Conservation (phyloP, 2,888 invertebrate species). For the Callyntrura guangdongensis region DNA sequence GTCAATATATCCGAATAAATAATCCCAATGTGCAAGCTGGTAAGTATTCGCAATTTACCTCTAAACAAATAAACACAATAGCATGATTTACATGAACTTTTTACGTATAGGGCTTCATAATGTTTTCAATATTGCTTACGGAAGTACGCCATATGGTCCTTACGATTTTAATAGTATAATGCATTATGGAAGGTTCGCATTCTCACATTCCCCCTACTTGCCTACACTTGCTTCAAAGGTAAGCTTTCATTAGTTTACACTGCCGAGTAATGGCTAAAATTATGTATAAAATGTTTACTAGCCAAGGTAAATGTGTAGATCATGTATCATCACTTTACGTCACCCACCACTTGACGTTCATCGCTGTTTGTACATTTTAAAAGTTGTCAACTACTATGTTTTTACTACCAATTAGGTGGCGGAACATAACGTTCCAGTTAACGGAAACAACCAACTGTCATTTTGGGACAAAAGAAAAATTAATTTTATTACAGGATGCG, state of each 20-base stretch:
- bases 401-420: no score
- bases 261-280: no score
- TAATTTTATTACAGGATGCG: conserved; percentile 64
- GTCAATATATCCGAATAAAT: conserved; percentile 52
- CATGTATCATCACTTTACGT: no score
- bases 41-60: background rate
- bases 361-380: background rate
- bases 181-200: conserved; percentile 69
- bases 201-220: conserved; percentile 56
- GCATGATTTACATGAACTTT: no score
- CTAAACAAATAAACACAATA: no score
- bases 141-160: conserved; percentile 54
- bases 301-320: background rate
- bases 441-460: conserved; percentile 53
- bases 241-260: no score
- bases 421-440: conserved; percentile 37
- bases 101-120: conserved; percentile 65
- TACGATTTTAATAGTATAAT: conserved; percentile 64
- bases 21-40: conserved; percentile 64
- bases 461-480: conserved; percentile 69
- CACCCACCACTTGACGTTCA: no score
- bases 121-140: conserved; percentile 64
- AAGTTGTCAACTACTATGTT: background rate
- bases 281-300: no score
- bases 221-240: conserved; percentile 64